Conservation (phyloP, 2,888 invertebrate genomes). For the Calliopum simillimum region DNA sequence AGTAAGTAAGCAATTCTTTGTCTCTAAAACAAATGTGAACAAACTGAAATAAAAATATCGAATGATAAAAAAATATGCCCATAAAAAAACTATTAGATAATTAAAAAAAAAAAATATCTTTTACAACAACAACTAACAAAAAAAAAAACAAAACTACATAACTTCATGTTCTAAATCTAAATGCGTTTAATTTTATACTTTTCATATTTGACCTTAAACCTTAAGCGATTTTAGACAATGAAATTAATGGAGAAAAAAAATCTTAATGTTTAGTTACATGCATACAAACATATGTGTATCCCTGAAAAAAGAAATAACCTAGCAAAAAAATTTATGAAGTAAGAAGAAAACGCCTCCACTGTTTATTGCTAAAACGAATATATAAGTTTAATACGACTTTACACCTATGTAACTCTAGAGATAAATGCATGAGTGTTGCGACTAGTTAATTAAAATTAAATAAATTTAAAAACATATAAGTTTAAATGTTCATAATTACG, state of each 20-base stretch:
- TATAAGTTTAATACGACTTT: not conserved
- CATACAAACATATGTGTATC: too few relatives aligned
- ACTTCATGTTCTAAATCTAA: conserved; percentile 44
- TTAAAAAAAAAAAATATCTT: conserved; percentile 7
- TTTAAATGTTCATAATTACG: conserved; percentile 28
- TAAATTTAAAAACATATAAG: conserved; percentile 36
- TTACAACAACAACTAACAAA: conserved; percentile 17
- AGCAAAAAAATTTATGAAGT: not conserved
- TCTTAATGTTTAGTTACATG: too few relatives aligned
- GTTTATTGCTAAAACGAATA: not conserved
- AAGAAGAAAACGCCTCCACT: conserved; percentile 7
- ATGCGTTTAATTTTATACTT: conserved; percentile 54
- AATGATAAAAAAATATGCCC: too few relatives aligned
- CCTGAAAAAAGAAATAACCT: conserved; percentile 3
- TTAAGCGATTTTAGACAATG: conserved; percentile 41
- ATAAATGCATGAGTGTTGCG: conserved; percentile 23
- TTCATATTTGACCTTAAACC: conserved; percentile 26
- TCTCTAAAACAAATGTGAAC: too few relatives aligned
- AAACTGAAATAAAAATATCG: too few relatives aligned
- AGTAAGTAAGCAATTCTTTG: too few relatives aligned
- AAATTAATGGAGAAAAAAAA: conserved; percentile 10
- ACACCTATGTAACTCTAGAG: conserved; percentile 4
- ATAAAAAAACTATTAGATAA: too few relatives aligned
- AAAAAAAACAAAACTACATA: conserved; percentile 22
- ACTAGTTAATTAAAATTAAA: conserved; percentile 28